Evolutionary conservation across 2,113 vertebrate species (phyloP).

Genomic region (Anas platyrhynchos): DNA sequence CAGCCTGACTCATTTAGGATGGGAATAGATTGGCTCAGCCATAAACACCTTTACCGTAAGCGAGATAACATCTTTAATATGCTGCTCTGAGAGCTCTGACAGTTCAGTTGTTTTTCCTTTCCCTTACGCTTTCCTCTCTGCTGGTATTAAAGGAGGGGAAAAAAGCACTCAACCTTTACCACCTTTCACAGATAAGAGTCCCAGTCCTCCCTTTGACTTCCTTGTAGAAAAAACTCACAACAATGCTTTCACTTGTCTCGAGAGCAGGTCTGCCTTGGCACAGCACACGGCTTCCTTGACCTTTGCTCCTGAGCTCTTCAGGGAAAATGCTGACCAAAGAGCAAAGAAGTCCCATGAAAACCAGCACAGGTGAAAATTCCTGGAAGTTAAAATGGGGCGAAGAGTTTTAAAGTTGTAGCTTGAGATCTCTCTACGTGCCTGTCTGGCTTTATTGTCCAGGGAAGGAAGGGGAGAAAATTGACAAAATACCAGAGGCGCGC

Average conservation of each 20-base stretch:
- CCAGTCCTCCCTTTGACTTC: neutral
- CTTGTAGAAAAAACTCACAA: neutral
- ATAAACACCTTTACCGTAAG: slow-evolving; percentile 27
- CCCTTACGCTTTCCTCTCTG: neutral
- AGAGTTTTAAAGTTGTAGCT: neutral
- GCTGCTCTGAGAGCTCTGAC: neutral
- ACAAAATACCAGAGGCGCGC: rapidly evolving
- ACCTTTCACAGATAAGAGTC: neutral
- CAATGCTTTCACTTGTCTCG: neutral
- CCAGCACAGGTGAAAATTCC: neutral
- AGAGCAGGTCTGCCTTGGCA: neutral
- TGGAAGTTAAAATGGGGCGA: neutral
- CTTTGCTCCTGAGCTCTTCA: neutral
- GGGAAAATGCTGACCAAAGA: slow-evolving; percentile 22
- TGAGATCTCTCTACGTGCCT: neutral
- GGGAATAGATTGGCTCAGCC: neutral
- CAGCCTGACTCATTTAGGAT: neutral
- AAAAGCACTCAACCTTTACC: neutral
- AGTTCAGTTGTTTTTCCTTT: neutral
- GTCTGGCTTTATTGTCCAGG: neutral
- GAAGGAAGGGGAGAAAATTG: rapidly evolving
- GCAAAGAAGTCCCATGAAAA: neutral
- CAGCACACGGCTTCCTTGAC: neutral
- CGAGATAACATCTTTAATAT: neutral
- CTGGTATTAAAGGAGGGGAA: neutral